Base-by-base conservation (phyloP, 2,888 invertebrate genomes). In the Melanostoma scalare region DNA sequence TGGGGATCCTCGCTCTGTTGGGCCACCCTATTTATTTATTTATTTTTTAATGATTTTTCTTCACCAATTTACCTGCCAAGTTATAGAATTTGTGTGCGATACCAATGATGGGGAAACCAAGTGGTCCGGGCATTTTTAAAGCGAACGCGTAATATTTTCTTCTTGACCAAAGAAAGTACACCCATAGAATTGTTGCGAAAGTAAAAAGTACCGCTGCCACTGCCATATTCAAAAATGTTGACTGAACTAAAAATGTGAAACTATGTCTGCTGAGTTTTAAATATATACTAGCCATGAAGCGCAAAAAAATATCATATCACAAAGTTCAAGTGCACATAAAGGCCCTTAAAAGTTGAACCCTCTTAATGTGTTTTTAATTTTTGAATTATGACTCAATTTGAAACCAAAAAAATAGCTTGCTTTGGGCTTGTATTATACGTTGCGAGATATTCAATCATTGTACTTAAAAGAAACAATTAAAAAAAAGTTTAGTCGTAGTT, bases 101-200 rank as follows among this genome's bases (percentile, higher is more conserved):
- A 31, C 90, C 90, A 31, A 90, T 86, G 5, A 90, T 80, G 0
- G 90, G 90, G 77, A 88, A 86, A 4, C 90, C 90, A 8, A 88
- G n/a, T 3, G 90, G 90, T 3, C 90, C 90, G 4, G 87, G 87
- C 36, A 90, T 55, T 52, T 89, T 87, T 85, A 86, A 88, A 8
- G 89, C 89, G 0, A 87, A 87, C 53, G 81, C 86, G 40, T 90
- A 90, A 42, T 86, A 90, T 33, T 86, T 87, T 6, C 90, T 86
- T 6, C 90, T 87, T 4, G 88, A 88, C 90, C 90, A 90, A 31
- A 90, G 72, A 76, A 88, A 89, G 73, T 89, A 89, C 3, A 87
- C n/a, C 86, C 88, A 89, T n/a, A 88, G n/a, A 35, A 87, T 4
- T 48, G 31, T 56, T n/a, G 44, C 6, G 3, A 56, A 5, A 6